phyloP scores from a whole-genome alignment of 1,140 invertebrate species.

The Euwallacea fornicatus region DNA sequence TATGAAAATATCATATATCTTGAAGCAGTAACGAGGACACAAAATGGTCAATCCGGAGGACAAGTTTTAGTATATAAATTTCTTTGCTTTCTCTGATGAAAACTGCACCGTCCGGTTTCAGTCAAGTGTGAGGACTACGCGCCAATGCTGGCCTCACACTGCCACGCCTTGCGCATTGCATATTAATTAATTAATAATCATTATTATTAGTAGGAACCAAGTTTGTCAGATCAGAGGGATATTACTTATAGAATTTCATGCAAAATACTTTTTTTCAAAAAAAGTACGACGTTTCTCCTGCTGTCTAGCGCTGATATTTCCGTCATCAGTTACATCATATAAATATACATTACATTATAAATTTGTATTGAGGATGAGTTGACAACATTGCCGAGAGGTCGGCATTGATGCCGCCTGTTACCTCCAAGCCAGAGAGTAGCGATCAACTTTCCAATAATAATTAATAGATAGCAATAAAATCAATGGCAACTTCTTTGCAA shows the following conservation, averaged over 20 bases:
- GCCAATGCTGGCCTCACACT: not conserved
- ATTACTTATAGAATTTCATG: conserved; percentile 23
- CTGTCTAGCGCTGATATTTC: conserved; percentile 50
- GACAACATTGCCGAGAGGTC: not conserved
- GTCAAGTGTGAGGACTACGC: not conserved
- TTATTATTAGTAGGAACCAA: conserved; percentile 60
- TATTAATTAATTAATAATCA: conserved; percentile 52
- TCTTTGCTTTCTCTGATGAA: too few relatives aligned
- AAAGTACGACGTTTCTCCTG: conserved; percentile 38
- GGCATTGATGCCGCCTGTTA: not conserved
- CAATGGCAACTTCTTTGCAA: conserved; percentile 49
- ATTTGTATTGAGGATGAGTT: not conserved
- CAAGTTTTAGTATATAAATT: too few relatives aligned
- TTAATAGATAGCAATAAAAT: conserved; percentile 53
- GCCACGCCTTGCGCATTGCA: conserved; percentile 42
- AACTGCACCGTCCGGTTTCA: too few relatives aligned
- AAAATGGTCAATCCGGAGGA: too few relatives aligned
- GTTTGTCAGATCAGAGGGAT: conserved; percentile 52
- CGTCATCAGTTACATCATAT: conserved; percentile 51
- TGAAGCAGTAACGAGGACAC: too few relatives aligned
- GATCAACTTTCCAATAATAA: conserved; percentile 46
- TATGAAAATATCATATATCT: too few relatives aligned
- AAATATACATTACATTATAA: conserved; percentile 48
- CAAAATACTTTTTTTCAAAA: conserved; percentile 28
- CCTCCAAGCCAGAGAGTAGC: conserved; percentile 16